These are phyloP conservation scores for Epinephelus moara DNA, from an alignment of 2,113 vertebrate species.

Conservation along the genomic window DNA sequence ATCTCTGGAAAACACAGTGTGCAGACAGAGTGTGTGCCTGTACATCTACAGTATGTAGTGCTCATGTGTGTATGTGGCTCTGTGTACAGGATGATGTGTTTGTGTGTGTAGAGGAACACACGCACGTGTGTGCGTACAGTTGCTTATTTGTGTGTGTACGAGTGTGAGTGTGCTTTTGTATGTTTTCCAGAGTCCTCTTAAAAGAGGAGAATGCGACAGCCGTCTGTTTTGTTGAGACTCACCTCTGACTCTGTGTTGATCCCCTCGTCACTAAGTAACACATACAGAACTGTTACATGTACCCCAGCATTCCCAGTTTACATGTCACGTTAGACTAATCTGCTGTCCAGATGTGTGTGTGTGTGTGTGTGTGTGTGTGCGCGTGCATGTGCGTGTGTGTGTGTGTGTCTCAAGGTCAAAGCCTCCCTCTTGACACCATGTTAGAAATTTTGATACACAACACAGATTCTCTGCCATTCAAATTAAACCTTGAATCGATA, in stretches of 20 bases:
- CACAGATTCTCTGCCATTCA: not conserved
- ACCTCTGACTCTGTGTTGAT: constrained; percentile 42
- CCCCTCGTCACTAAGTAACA: constrained; percentile 33
- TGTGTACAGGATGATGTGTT: not conserved
- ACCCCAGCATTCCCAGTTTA: constrained; percentile 43
- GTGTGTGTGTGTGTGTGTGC: constrained; percentile 20
- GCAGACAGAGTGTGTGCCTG: not conserved
- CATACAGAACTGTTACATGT: constrained; percentile 37
- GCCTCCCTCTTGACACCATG: not conserved
- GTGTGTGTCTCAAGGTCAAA: constrained; percentile 34
- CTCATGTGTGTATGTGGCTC: not conserved
- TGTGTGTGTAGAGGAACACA: not conserved
- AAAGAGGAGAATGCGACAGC: constrained; percentile 37
- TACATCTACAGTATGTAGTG: not conserved
- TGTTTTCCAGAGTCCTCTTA: constrained; percentile 9
- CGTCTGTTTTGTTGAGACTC: constrained; percentile 24
- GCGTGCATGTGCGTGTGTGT: not conserved
- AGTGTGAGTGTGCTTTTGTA: not conserved
- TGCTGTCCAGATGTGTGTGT: constrained; percentile 37
- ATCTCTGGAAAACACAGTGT: constrained; percentile 8
- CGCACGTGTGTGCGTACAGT: too few relatives aligned
- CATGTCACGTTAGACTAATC: constrained; percentile 30
- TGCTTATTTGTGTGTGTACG: not conserved
- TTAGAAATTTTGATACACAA: not conserved
- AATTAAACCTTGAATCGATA: not conserved